phyloP scores from a whole-genome alignment of 2,888 invertebrate genomes.

The Agapetus fuscipes region DNA sequence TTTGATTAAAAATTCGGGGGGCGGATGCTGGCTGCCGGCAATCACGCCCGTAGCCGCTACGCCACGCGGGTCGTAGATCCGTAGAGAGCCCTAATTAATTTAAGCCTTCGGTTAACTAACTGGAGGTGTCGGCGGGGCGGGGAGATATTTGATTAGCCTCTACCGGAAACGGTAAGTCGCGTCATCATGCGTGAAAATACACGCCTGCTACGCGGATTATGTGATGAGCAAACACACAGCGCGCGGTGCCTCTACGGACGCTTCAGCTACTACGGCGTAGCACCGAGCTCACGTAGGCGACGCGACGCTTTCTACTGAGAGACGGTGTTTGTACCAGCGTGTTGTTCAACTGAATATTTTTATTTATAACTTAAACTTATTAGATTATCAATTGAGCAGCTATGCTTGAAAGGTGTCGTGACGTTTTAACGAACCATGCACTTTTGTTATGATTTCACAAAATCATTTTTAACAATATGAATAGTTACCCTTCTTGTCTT shows the following conservation, averaged over 20 bases:
- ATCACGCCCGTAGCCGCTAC: background rate
- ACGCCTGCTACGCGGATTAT: conserved; percentile 12
- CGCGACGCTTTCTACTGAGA: too few species aligned
- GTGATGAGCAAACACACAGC: conserved; percentile 9
- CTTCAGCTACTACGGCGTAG: background rate
- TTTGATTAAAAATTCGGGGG: background rate
- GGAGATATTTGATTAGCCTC: conserved; percentile 17
- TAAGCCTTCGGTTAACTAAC: conserved; percentile 9
- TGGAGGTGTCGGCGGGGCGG: conserved; percentile 3
- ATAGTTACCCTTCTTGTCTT: too few species aligned
- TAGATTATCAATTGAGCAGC: too few species aligned
- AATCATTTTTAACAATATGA: too few species aligned
- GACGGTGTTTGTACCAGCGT: too few species aligned
- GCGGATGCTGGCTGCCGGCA: background rate
- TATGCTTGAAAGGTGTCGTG: too few species aligned
- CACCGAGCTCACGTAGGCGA: background rate
- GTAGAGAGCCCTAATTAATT: conserved; percentile 8
- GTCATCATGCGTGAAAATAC: conserved; percentile 15
- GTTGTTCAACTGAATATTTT: too few species aligned
- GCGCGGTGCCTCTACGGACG: background rate
- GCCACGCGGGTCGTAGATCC: too few species aligned
- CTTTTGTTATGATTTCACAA: too few species aligned
- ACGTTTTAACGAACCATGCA: too few species aligned
- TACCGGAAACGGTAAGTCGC: conserved; percentile 7
- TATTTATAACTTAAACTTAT: too few species aligned